These are phyloP conservation scores for Maniola jurtina DNA, from an alignment of 1,140 invertebrate species.

Conservation along the genomic window DNA sequence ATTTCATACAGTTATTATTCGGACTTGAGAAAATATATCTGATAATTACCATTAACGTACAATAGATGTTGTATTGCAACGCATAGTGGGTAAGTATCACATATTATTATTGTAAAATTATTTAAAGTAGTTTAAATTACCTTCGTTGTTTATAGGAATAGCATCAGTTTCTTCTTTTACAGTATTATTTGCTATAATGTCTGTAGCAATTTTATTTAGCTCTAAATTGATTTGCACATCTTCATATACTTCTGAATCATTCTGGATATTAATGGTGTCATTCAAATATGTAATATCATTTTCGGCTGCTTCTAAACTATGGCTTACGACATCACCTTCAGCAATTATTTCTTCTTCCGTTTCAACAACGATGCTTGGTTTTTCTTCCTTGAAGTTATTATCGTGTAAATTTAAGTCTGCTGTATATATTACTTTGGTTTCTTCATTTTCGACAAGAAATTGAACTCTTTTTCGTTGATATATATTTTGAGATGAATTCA, in stretches of 20 bases:
- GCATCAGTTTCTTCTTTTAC: background rate
- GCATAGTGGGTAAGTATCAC: too few species aligned
- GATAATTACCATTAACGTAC: too few species aligned
- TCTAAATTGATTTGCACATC: slow-evolving; percentile 37
- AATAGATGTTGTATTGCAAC: too few species aligned
- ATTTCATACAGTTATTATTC: too few species aligned
- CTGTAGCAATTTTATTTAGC: slow-evolving; percentile 9
- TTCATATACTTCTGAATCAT: slow-evolving; percentile 40
- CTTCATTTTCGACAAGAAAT: slow-evolving; percentile 81
- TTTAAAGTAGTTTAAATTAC: too few species aligned
- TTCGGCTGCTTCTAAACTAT: slow-evolving; percentile 40
- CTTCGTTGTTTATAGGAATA: slow-evolving; percentile 10
- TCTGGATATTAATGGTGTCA: slow-evolving; percentile 23
- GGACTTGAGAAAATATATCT: too few species aligned
- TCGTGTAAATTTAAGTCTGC: slow-evolving; percentile 66
- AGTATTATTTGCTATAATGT: slow-evolving; percentile 12
- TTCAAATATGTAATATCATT: slow-evolving; percentile 15
- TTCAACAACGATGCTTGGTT: slow-evolving; percentile 37
- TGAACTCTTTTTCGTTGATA: slow-evolving; percentile 80
- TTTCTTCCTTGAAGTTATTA: slow-evolving; percentile 34
- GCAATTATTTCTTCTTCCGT: slow-evolving; percentile 39
- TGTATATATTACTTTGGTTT: slow-evolving; percentile 70
- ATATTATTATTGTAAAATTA: too few species aligned
- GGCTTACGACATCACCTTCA: slow-evolving; percentile 59
- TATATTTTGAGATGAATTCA: slow-evolving; percentile 51